These are phyloP conservation scores for Acridotheres tristis DNA, from an alignment of 2,797 vertebrate species.

Conservation along the genomic window DNA sequence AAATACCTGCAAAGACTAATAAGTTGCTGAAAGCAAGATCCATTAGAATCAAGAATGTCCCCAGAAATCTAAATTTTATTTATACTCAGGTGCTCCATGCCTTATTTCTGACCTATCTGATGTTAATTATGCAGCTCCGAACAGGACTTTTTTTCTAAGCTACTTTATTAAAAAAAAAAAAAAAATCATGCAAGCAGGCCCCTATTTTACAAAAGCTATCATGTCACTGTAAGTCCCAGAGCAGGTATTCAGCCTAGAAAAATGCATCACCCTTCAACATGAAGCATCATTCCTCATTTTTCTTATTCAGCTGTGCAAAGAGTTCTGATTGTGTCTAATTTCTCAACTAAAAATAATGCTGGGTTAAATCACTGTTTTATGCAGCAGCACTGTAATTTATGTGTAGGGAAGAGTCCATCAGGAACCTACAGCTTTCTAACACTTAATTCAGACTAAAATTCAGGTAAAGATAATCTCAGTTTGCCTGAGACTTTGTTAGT, in stretches of 20 bases:
- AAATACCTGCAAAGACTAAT: neutral
- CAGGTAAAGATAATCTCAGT: neutral
- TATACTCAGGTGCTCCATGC: neutral
- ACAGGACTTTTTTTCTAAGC: neutral
- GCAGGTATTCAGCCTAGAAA: neutral
- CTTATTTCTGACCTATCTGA: neutral
- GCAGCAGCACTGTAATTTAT: neutral
- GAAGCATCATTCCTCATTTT: neutral
- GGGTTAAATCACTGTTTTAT: neutral
- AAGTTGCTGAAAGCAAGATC: neutral
- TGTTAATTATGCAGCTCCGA: neutral
- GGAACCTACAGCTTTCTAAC: neutral
- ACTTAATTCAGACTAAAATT: neutral
- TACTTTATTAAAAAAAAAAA: neutral
- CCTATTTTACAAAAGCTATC: neutral
- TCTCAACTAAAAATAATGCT: neutral
- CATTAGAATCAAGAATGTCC: neutral
- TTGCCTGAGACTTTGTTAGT: neutral
- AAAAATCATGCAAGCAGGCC: neutral
- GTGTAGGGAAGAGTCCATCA: neutral
- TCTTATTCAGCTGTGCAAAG: slow-evolving; percentile 11
- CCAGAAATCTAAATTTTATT: neutral
- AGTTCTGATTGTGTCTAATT: neutral
- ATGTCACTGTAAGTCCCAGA: neutral
- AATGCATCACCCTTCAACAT: neutral